Evolutionary conservation across 2,113 vertebrate genomes (phyloP).

Genomic region (Glareola pratincola): DNA sequence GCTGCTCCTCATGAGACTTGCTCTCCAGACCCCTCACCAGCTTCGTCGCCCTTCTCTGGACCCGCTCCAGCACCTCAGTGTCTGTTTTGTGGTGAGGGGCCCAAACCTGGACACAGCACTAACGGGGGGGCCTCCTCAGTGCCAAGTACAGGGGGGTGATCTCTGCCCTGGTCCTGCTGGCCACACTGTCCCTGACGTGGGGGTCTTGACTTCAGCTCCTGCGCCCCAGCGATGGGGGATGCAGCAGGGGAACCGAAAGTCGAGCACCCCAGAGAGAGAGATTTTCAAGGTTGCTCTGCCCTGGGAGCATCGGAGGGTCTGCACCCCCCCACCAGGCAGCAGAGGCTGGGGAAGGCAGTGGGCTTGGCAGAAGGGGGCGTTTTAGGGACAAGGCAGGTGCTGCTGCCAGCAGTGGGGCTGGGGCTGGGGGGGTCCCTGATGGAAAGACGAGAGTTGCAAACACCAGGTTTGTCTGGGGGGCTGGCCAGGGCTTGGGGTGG

Average conservation of each 20-base stretch:
- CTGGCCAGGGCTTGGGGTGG: too few relatives aligned
- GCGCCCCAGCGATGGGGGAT: rapidly evolving
- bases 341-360: not conserved
- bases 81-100: too few relatives aligned
- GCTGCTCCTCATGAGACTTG: too few relatives aligned
- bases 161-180: too few relatives aligned
- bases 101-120: too few relatives aligned
- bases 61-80: too few relatives aligned
- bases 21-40: too few relatives aligned
- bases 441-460: not conserved
- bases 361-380: not conserved
- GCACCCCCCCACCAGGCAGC: not conserved
- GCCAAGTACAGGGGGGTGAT: too few relatives aligned
- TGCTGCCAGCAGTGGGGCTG: not conserved
- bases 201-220: not conserved
- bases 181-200: not conserved
- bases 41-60: too few relatives aligned
- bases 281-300: not conserved
- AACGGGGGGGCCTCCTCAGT: too few relatives aligned
- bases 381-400: not conserved
- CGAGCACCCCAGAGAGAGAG: not conserved
- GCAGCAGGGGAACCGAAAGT: not conserved
- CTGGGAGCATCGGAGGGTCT: rapidly evolving
- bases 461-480: not conserved
- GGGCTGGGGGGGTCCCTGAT: not conserved